Evolutionary conservation across 2,888 invertebrate genomes (phyloP), one percentile per base, ranked within the genome.

Genomic region (Pollenia labialis): DNA sequence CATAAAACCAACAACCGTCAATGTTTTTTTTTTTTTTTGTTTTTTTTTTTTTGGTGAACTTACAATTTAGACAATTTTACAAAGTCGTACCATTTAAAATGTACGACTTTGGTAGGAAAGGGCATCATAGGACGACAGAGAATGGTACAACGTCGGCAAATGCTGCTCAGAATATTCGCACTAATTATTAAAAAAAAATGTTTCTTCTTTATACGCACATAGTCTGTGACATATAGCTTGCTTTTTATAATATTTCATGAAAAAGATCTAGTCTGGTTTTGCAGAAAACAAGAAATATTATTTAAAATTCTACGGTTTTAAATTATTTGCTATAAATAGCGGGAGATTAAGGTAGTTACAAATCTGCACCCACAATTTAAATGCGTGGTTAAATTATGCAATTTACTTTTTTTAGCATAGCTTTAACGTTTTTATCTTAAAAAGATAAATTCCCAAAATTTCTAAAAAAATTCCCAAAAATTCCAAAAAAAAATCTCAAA

Each of bases 81-180:
- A 71, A 50, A 42, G 16, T 40, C 32, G 32, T 32, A 32, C 32
- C 32, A 32, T 56, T 66, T 16, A 14, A 77, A 77, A 50, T 68
- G 32, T 48, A 32, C 18, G 42, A 68, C 32, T 56, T 80, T 80
- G 16, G 12, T n/a, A 66, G 54, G 12, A 50, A 66, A 74, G 58
- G 68, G 18, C 69, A 54, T n/a, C 8, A 62, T 16, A 40, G 42
- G 4, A 62, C 32, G 12, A 52, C 32, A 40, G 4, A 54, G 54
- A 16, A 4, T 52, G 14, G 4, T 23, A 23, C 23, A 23, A 56
- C 7, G 1, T n/a, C 46, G 2, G 9, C 16, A 69, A 68, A 60
- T 68, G 42, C 68, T 83, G 76, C 77, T 40, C 75, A 75, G 69
- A 69, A 82, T 56, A 72, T 74, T 82, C 71, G 74, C 74, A 82